Base-by-base conservation (phyloP, 1,140 invertebrate genomes). In the Steinernema khuongi region DNA sequence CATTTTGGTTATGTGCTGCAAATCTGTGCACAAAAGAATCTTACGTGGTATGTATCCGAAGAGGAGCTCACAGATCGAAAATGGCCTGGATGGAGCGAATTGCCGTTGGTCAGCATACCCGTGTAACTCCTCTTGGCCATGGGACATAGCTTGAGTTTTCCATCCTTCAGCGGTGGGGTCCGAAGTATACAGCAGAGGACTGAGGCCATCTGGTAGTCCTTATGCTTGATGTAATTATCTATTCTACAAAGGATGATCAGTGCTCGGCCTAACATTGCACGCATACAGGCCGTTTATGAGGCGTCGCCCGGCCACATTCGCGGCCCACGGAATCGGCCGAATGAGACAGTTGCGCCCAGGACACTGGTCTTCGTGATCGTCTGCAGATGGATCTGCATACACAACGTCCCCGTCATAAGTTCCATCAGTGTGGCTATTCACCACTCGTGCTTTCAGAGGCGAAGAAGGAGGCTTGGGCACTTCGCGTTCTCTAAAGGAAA, bases 31-130 rank as follows among this genome's bases (percentile, higher is more conserved):
- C 7, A 60, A 22, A 17, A 4, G 14, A 4, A 2, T n/a, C 50
- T 60, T 60, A 60, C 50, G n/a, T 41, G n/a, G 50, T 60, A 60
- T 14, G 50, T 60, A 22, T 60, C 50, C 2, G 50, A 60, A 60
- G 50, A 60, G 11, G 50, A 60, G 22, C 50, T 60, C 11, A 22
- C 50, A 17, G 50, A 60, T 7, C 50, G 11, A 17, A 22, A n/a
- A 22, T 60, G 50, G 4, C 50, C 50, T 7, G n/a, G n/a, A 7
- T 41, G 36, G 7, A 11, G 36, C n/a, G 36, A 41, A 7, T 41
- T n/a, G n/a, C 36, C 36, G 36, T n/a, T 41, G 36, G 36, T 41
- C 36, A 41, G 36, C 36, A 41, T 41, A n/a, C n/a, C n/a, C 36
- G 36, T 11, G 36, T 41, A 41, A n/a, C 36, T 41, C n/a, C 36